Percentiles rank a stretch among this genome's conserved stretches.
These are phyloP conservation scores for Chorisops tibialis DNA, from an alignment of 2,888 invertebrate species.

Conservation along the genomic window DNA sequence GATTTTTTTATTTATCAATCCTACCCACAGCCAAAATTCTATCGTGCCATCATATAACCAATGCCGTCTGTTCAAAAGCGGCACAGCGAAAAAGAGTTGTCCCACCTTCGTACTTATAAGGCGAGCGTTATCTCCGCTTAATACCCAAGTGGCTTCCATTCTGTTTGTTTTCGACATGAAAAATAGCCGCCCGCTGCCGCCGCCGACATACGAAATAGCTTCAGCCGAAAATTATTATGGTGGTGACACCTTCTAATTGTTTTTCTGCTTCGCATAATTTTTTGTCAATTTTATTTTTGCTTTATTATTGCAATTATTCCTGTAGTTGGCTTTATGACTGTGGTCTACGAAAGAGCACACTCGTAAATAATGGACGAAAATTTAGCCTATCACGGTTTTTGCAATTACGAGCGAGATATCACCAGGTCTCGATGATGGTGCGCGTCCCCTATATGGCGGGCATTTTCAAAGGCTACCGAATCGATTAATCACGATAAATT, in stretches of 20 bases:
- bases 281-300: neutral
- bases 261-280: neutral
- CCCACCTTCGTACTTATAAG: neutral
- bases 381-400: neutral
- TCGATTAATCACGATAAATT: conserved; percentile 26
- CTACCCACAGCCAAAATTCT: neutral
- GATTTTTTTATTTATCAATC: neutral
- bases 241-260: neutral
- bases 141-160: conserved; percentile 10
- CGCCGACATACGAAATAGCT: neutral
- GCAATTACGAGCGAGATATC: conserved; percentile 5
- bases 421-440: neutral
- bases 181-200: neutral
- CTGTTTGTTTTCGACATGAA: conserved; percentile 1
- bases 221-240: neutral
- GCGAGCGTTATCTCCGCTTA: neutral
- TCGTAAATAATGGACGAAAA: neutral
- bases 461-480: conserved; percentile 16
- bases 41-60: conserved; percentile 1
- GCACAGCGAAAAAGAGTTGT: neutral
- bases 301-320: neutral
- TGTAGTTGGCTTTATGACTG: neutral
- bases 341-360: too few species aligned
- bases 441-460: conserved; percentile 1
- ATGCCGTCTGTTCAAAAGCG: neutral